A percentile compares a stretch with the other conserved stretches of the same genome.
These are phyloP conservation scores for Zygogramma bicolorata DNA, from an alignment of 2,888 invertebrate genomes.

Conservation along the genomic window DNA sequence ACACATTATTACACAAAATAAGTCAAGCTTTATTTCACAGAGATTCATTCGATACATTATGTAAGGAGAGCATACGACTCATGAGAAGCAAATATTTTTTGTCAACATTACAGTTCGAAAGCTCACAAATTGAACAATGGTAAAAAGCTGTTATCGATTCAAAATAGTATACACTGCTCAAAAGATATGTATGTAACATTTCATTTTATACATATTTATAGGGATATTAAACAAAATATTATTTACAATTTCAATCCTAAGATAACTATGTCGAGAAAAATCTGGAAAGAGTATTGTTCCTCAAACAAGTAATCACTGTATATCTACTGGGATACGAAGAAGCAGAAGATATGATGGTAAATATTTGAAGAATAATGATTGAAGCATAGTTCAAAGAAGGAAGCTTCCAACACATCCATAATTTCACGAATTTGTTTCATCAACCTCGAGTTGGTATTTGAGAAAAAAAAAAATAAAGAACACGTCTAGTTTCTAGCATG, in stretches of 20 bases:
- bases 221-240: slow-evolving; percentile 49
- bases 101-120: slow-evolving; percentile 55
- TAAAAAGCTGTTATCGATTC: slow-evolving; percentile 54
- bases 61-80: slow-evolving; percentile 62
- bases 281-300: neutral
- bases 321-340: too few relatives aligned
- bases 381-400: too few relatives aligned
- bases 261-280: neutral
- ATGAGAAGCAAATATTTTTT: slow-evolving; percentile 63
- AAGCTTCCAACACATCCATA: too few relatives aligned
- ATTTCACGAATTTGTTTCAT: too few relatives aligned
- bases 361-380: too few relatives aligned
- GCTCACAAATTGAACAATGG: slow-evolving; percentile 57
- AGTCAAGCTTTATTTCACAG: slow-evolving; percentile 67
- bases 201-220: slow-evolving; percentile 48
- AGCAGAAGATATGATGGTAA: too few relatives aligned
- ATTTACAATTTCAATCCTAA: slow-evolving; percentile 52
- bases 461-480: too few relatives aligned
- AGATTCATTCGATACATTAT: slow-evolving; percentile 62
- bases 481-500: too few relatives aligned
- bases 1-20: slow-evolving; percentile 64
- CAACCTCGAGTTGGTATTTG: too few relatives aligned
- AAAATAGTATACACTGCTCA: slow-evolving; percentile 58
- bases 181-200: slow-evolving; percentile 62
- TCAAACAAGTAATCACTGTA: too few relatives aligned